A percentile compares a stretch with the other conserved stretches of the same genome.
phyloP scores from a whole-genome alignment of 2,113 vertebrate species.

The Pionites leucogaster region DNA sequence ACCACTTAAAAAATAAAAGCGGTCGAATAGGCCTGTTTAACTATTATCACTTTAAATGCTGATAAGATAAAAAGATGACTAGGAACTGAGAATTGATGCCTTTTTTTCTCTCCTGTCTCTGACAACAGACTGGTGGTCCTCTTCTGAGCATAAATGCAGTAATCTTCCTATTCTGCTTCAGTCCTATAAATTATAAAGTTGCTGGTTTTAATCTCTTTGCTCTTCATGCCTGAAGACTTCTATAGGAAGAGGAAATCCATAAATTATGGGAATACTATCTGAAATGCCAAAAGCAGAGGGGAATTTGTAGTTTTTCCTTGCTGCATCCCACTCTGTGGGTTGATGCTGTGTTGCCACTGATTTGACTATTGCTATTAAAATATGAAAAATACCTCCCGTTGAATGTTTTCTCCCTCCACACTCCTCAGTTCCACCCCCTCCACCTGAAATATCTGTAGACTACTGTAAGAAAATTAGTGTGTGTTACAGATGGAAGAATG shows the following conservation, averaged over 20 bases:
- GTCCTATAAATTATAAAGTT: neutral
- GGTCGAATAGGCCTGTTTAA: neutral
- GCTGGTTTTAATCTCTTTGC: neutral
- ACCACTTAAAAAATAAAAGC: neutral
- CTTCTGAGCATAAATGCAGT: neutral
- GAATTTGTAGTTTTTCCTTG: neutral
- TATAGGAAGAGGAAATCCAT: neutral
- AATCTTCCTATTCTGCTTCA: neutral
- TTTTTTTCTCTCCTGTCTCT: neutral
- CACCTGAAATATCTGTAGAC: neutral
- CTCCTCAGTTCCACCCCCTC: neutral
- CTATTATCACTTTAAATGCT: neutral
- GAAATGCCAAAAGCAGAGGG: neutral
- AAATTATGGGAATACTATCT: neutral
- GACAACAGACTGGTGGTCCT: neutral
- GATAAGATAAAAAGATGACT: neutral
- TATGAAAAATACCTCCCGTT: neutral
- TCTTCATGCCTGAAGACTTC: neutral
- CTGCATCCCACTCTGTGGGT: neutral
- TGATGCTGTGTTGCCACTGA: neutral
- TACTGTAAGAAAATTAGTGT: neutral
- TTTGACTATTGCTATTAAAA: neutral
- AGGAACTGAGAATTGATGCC: neutral
- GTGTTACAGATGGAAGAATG: neutral
- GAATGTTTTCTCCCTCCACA: neutral